A percentile compares a stretch with the other conserved stretches of the same genome.
Evolutionary conservation across 2,888 invertebrate genomes (phyloP).

Genomic region (Caenorhabditis parvicauda): DNA sequence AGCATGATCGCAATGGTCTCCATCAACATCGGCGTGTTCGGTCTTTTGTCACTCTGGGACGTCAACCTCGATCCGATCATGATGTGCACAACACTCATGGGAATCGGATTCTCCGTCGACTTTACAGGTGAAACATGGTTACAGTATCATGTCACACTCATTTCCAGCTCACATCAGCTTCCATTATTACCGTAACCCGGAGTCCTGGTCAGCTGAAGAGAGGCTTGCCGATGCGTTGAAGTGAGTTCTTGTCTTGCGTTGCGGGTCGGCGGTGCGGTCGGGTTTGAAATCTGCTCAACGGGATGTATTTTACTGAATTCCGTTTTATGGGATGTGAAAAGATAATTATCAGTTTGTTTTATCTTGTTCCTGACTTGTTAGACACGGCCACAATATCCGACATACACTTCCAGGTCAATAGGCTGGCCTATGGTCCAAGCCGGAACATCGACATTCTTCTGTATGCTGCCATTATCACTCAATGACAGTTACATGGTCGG

Average conservation of each 20-base stretch:
- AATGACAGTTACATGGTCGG: conserved; percentile 46
- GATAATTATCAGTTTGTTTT: too few relatives aligned
- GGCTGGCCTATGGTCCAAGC: conserved; percentile 56
- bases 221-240: conserved; percentile 46
- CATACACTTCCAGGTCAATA: conserved; percentile 32
- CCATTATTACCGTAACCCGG: conserved; percentile 49
- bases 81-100: conserved; percentile 50
- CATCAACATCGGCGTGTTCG: conserved; percentile 52
- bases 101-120: conserved; percentile 42
- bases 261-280: too few relatives aligned
- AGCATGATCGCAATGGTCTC: conserved; percentile 48
- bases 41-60: conserved; percentile 43
- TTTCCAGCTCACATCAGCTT: conserved; percentile 48
- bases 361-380: background rate
- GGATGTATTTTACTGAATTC: too few relatives aligned
- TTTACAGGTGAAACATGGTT: conserved; percentile 19
- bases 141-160: background rate
- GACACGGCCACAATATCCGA: background rate
- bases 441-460: conserved; percentile 40
- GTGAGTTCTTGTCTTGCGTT: conserved; percentile 5
- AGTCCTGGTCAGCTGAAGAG: conserved; percentile 36
- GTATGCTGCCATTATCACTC: conserved; percentile 37
- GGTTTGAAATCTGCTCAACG: too few relatives aligned
- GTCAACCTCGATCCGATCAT: conserved; percentile 51
- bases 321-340: background rate